These are phyloP conservation scores for Harpagifer antarcticus DNA, from an alignment of 2,797 vertebrate genomes.

Conservation along the genomic window DNA sequence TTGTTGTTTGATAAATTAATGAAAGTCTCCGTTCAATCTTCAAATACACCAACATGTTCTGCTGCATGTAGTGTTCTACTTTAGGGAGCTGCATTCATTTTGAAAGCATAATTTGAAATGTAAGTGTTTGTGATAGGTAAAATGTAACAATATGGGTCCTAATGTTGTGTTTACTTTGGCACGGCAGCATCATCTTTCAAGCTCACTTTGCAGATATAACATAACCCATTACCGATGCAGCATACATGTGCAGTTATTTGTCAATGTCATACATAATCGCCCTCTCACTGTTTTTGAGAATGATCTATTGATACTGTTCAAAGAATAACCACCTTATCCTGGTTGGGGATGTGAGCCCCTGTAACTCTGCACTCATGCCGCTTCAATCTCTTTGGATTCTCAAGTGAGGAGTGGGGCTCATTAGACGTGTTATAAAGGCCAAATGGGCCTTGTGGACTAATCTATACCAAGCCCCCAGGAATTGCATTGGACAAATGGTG, in stretches of 20 bases:
- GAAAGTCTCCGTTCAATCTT: constrained; percentile 50
- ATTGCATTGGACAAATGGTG: too few species aligned
- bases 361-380: too few species aligned
- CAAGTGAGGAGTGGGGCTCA: neutral
- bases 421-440: too few species aligned
- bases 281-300: constrained; percentile 15
- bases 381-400: too few species aligned
- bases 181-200: constrained; percentile 25
- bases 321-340: neutral
- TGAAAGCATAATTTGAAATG: constrained; percentile 27
- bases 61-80: constrained; percentile 15
- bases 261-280: constrained; percentile 25
- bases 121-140: constrained; percentile 33
- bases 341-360: too few species aligned
- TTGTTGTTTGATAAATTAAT: constrained; percentile 63
- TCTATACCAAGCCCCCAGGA: neutral
- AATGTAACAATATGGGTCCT: constrained; percentile 12
- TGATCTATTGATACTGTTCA: neutral
- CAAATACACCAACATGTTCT: constrained; percentile 20
- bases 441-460: neutral
- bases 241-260: neutral
- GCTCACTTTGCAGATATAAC: constrained; percentile 25
- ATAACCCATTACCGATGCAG: constrained; percentile 19
- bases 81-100: constrained; percentile 25
- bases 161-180: constrained; percentile 23